Base-by-base conservation (phyloP, 2,797 vertebrate genomes). In the Linurgus olivaceus region DNA sequence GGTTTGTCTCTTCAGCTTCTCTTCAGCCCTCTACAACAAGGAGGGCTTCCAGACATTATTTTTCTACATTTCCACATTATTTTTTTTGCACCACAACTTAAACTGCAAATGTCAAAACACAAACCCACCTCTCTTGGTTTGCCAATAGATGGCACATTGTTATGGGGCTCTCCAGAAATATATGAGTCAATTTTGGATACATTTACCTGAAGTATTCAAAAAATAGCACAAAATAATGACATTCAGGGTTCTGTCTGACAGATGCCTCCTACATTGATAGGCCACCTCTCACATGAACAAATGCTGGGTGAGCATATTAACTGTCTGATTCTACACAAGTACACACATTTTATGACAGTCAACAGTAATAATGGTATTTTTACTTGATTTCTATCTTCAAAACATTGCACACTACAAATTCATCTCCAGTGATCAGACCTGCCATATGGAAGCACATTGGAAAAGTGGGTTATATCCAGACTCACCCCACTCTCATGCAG, bases 401-500 rank as follows among this genome's bases (percentile, higher is more conserved):
- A 78, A 37, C 62, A 66, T 9, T 77, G 55, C 21, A 48, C 40
- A 57, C 17, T 45, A 45, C 11, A 2, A 59, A 44, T 23, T 40
- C 2, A 28, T 55, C 81, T 71, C 52, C 58, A 63, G 16, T 26
- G 25, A 33, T 66, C 37, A 71, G 48, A 50, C 17, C 38, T 44
- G n/a, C 17, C 31, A 15, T 13, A 18, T 18, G 51, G 57, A 48
- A 1, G 3, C 15, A 40, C n/a, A 54, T 2, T 62, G 44, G 38
- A 55, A 85, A 45, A 57, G 65, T 21, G 24, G 12, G 26, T 59
- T 86, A 47, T 10, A 63, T 17, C 24, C 47, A 70, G 37, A 17
- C 8, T 68, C 51, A 57, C 9, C 25, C 18, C 31, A 48, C 10
- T 14, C 9, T 47, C 42, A 31, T 0, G 0, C 20, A 62, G 42